Evolutionary conservation across 1,140 invertebrate species (phyloP).

Genomic region (Rhynchophorus ferrugineus): DNA sequence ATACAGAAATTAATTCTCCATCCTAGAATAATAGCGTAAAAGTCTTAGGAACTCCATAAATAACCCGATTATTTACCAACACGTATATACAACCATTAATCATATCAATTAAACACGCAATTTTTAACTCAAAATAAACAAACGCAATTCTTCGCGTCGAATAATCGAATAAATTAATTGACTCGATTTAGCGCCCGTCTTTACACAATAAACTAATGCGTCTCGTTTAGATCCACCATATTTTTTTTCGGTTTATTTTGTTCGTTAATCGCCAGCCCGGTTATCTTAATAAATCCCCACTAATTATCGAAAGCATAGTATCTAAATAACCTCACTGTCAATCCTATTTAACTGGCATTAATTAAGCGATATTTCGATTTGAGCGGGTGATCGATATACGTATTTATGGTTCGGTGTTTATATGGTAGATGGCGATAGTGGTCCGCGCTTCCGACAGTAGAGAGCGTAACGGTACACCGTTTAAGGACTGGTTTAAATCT

Average conservation of each 20-base stretch:
- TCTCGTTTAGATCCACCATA: neutral
- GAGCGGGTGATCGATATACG: neutral
- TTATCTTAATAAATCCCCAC: neutral
- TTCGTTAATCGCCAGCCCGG: neutral
- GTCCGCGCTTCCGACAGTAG: no score
- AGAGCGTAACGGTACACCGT: neutral
- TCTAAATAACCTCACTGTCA: neutral
- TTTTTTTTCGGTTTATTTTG: neutral
- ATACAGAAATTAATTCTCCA: no score
- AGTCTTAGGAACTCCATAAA: no score
- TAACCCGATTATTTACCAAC: no score
- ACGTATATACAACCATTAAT: no score
- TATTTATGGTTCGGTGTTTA: neutral
- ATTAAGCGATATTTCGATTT: neutral
- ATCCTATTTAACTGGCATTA: neutral
- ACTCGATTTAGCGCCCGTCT: no score
- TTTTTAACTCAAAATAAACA: no score
- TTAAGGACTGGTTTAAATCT: no score
- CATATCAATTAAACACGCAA: no score
- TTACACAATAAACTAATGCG: neutral
- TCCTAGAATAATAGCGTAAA: no score
- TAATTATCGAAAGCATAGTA: neutral
- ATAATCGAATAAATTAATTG: no score
- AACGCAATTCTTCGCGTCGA: no score
- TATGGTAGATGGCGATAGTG: neutral